These are phyloP conservation scores for Loriculus beryllinus DNA, from an alignment of 2,797 vertebrate species.

Conservation along the genomic window DNA sequence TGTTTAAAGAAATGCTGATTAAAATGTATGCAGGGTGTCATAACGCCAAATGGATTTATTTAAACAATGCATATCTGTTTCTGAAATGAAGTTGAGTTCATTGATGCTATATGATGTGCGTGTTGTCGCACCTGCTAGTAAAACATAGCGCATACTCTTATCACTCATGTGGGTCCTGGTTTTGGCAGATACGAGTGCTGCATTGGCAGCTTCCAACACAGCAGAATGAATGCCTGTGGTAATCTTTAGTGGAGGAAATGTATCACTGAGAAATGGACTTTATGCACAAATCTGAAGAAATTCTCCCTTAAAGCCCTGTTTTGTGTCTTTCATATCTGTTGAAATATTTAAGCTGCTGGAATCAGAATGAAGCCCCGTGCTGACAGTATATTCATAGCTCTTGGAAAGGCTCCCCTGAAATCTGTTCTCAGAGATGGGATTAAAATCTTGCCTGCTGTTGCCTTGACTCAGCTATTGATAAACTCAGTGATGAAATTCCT, in stretches of 20 bases:
- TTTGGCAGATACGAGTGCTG: not conserved
- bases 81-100: constrained; percentile 27
- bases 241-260: not conserved
- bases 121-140: not conserved
- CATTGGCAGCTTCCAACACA: not conserved
- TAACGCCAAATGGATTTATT: constrained; percentile 31
- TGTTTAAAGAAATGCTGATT: constrained; percentile 19
- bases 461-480: not conserved
- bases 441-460: not conserved
- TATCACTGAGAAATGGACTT: not conserved
- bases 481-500: not conserved
- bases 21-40: not conserved
- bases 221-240: not conserved
- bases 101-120: not conserved
- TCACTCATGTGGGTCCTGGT: not conserved
- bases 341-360: not conserved
- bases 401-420: not conserved
- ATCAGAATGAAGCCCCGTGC: not conserved
- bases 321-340: not conserved
- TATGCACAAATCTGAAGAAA: not conserved
- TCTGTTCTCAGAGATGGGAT: not conserved
- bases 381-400: not conserved
- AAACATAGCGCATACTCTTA: not conserved
- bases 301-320: not conserved
- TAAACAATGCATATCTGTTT: constrained; percentile 10